Conservation (phyloP, 1,140 invertebrate genomes). For the Amyelois transitella region DNA sequence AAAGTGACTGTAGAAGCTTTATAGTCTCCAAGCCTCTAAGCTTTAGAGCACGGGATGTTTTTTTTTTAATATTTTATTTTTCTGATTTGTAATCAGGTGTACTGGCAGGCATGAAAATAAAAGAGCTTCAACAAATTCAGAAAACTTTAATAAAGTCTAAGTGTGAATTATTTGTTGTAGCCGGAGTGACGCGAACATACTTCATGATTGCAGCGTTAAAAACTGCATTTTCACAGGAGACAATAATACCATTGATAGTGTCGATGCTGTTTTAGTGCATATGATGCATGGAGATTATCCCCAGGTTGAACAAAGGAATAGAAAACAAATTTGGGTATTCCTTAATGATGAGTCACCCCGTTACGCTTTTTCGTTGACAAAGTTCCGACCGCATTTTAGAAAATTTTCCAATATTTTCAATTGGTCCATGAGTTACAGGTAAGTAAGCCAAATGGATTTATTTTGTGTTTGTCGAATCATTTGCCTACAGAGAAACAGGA, state of each 20-base stretch:
- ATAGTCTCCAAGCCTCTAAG: too few relatives aligned
- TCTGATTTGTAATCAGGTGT: too few relatives aligned
- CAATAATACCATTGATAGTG: conserved; percentile 22
- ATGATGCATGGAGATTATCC: conserved; percentile 40
- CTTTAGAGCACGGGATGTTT: too few relatives aligned
- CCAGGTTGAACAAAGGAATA: conserved; percentile 21
- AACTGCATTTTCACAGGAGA: conserved; percentile 49
- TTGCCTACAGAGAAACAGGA: too few relatives aligned
- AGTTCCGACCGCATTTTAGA: conserved; percentile 11
- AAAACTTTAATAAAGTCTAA: conserved; percentile 2
- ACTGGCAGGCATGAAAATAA: too few relatives aligned
- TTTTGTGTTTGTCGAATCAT: too few relatives aligned
- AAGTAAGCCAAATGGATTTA: conserved; percentile 1
- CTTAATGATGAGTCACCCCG: conserved; percentile 47
- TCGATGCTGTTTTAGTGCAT: conserved; percentile 52
- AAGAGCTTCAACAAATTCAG: too few relatives aligned
- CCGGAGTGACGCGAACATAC: conserved; percentile 22
- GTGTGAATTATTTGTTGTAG: conserved; percentile 14
- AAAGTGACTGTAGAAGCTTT: too few relatives aligned
- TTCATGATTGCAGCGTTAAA: conserved; percentile 45
- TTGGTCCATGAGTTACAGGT: conserved; percentile 86
- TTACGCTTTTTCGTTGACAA: conserved; percentile 36
- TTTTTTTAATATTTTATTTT: too few relatives aligned
- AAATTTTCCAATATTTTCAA: conserved; percentile 79
- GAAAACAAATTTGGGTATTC: conserved; percentile 48